phyloP scores from a whole-genome alignment of 2,113 vertebrate genomes.

The Macquaria australasica region DNA sequence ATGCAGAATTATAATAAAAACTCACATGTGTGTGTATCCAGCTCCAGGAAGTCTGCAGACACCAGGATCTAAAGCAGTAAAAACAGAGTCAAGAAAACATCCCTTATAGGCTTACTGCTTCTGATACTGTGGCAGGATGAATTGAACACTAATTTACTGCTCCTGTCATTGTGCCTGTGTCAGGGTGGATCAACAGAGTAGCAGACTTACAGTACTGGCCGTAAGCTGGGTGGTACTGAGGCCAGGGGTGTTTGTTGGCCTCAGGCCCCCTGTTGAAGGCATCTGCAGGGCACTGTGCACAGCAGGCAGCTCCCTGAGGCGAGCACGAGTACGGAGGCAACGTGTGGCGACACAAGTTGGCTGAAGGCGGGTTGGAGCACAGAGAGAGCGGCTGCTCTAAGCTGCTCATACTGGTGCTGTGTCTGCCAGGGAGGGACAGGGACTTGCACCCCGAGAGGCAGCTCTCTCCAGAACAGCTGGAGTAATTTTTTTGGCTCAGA shows the following conservation, averaged over 20 bases:
- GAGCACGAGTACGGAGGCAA: conserved; percentile 69
- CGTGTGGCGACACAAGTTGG: conserved; percentile 62
- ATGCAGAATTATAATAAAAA: neutral
- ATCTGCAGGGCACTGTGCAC: conserved; percentile 68
- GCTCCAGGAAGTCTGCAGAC: conserved; percentile 61
- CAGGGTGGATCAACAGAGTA: neutral
- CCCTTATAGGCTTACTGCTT: neutral
- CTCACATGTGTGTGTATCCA: conserved; percentile 70
- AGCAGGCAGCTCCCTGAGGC: conserved; percentile 71
- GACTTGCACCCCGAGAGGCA: conserved; percentile 59
- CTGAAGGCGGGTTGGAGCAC: conserved; percentile 77
- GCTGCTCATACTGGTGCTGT: conserved; percentile 61
- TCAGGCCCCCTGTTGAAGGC: conserved; percentile 47
- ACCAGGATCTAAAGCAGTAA: conserved; percentile 55
- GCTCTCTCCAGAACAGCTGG: conserved; percentile 59
- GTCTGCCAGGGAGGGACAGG: conserved; percentile 55
- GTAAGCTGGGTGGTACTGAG: conserved; percentile 53
- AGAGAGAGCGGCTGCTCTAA: conserved; percentile 84
- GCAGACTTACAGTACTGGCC: conserved; percentile 76
- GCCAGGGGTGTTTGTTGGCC: conserved; percentile 42
- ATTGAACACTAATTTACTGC: neutral
- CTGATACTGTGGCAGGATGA: neutral
- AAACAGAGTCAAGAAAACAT: neutral
- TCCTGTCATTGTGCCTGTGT: neutral
- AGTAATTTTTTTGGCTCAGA: conserved; percentile 59